phyloP scores from a whole-genome alignment of 2,797 vertebrate species.

The Sebastes vulpes region DNA sequence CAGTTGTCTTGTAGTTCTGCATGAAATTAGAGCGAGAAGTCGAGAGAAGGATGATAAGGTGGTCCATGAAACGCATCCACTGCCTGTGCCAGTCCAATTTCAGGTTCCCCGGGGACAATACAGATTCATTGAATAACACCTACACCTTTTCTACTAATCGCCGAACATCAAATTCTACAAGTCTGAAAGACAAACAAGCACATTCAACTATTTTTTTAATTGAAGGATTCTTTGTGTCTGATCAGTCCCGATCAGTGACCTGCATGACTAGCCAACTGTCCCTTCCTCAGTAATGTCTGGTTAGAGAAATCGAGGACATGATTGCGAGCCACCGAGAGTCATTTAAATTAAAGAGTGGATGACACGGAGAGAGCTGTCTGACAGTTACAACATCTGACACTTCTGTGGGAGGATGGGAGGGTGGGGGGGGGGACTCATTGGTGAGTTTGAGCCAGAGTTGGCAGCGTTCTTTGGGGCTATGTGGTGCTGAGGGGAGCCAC shows the following conservation, averaged over 20 bases:
- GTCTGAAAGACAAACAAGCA: not conserved
- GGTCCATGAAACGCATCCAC: too few relatives aligned
- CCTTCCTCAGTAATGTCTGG: not conserved
- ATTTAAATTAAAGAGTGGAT: constrained; percentile 60
- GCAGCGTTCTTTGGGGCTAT: not conserved
- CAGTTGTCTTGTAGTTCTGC: too few relatives aligned
- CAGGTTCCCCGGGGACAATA: too few relatives aligned
- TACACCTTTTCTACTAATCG: not conserved
- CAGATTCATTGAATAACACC: not conserved
- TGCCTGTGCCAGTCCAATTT: too few relatives aligned
- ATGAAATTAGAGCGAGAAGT: too few relatives aligned
- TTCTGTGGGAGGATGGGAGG: not conserved
- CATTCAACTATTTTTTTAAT: not conserved
- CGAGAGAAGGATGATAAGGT: too few relatives aligned
- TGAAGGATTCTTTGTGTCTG: not conserved
- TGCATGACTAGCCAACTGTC: not conserved
- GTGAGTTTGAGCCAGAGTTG: not conserved
- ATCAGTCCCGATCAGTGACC: not conserved
- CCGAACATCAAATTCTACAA: not conserved
- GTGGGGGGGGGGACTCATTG: not conserved
- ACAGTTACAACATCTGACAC: constrained; percentile 53
- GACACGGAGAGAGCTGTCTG: constrained; percentile 37
- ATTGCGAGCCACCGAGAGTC: not conserved
- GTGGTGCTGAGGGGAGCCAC: constrained; percentile 8
- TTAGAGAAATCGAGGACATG: not conserved